phyloP scores from a whole-genome alignment of 2,888 invertebrate species.

The Platerodrilus igneus region DNA sequence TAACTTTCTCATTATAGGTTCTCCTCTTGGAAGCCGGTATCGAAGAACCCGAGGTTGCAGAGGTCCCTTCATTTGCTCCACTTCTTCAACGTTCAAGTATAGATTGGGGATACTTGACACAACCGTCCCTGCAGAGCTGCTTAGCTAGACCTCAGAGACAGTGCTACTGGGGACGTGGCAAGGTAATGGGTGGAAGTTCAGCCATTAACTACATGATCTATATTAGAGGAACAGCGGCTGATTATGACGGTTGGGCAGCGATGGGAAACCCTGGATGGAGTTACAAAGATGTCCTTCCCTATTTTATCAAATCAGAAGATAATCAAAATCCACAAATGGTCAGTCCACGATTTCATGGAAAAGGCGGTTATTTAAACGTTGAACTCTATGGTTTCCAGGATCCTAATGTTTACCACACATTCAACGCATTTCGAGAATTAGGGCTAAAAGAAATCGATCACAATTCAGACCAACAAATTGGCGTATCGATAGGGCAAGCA shows the following conservation, averaged over 20 bases:
- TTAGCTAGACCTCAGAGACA: conserved; percentile 54
- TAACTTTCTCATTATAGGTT: too few relatives aligned
- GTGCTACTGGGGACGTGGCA: conserved; percentile 60
- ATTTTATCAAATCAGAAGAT: conserved; percentile 65
- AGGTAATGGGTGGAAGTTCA: conserved; percentile 65
- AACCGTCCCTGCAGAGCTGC: conserved; percentile 59
- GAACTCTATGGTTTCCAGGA: conserved; percentile 62
- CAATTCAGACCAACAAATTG: conserved; percentile 55
- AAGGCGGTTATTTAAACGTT: conserved; percentile 60
- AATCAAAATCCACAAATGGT: conserved; percentile 55
- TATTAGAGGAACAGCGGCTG: conserved; percentile 55
- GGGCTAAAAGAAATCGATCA: conserved; percentile 58
- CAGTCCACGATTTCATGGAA: conserved; percentile 55
- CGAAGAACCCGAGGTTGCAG: conserved; percentile 63
- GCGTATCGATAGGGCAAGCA: conserved; percentile 59
- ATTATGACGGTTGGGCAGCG: conserved; percentile 63
- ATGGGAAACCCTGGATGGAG: conserved; percentile 62
- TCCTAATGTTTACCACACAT: conserved; percentile 52
- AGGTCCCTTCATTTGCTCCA: conserved; percentile 62
- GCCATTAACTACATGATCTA: conserved; percentile 65
- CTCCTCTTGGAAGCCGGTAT: conserved; percentile 63
- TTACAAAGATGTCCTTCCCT: conserved; percentile 61
- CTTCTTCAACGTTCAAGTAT: conserved; percentile 57
- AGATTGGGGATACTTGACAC: conserved; percentile 68
- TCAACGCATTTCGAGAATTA: conserved; percentile 59